Percentiles rank a stretch among this genome's conserved stretches.
These are phyloP conservation scores for Halocynthia roretzi DNA, from an alignment of 23 tunicate genomes.

Conservation along the genomic window DNA sequence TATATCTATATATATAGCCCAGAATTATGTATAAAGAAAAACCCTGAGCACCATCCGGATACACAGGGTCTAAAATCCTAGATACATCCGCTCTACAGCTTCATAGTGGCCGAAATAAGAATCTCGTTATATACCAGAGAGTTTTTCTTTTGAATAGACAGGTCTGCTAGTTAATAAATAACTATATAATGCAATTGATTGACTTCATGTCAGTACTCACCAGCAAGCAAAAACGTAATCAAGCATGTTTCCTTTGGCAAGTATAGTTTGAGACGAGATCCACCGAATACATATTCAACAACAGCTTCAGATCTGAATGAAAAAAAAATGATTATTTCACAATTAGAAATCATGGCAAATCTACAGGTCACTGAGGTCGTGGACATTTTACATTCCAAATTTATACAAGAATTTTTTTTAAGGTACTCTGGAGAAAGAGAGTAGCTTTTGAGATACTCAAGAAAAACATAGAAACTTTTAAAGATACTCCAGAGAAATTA, in stretches of 20 bases:
- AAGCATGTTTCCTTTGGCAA: constrained; percentile 90
- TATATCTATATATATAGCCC: no score
- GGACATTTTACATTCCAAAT: background rate
- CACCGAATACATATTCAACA: constrained; percentile 96
- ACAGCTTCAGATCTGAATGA: constrained; percentile 77
- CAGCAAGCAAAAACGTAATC: constrained; percentile 90
- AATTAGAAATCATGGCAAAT: no score
- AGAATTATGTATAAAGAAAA: no score
- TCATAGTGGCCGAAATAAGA: no score
- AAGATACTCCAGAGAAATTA: background rate
- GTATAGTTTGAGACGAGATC: constrained; percentile 88
- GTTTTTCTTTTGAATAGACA: background rate
- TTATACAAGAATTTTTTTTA: background rate
- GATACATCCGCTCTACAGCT: no score
- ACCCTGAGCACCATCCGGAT: no score
- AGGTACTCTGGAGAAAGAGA: background rate
- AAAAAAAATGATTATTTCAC: no score
- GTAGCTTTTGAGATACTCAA: background rate
- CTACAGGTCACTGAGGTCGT: background rate
- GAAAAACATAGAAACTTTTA: background rate
- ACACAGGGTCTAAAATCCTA: no score
- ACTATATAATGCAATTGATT: background rate
- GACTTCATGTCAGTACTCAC: constrained; percentile 20
- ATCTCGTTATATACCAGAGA: background rate
- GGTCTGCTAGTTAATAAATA: background rate